Conservation (phyloP, 2,888 invertebrate species). For the Tineola bisselliella region DNA sequence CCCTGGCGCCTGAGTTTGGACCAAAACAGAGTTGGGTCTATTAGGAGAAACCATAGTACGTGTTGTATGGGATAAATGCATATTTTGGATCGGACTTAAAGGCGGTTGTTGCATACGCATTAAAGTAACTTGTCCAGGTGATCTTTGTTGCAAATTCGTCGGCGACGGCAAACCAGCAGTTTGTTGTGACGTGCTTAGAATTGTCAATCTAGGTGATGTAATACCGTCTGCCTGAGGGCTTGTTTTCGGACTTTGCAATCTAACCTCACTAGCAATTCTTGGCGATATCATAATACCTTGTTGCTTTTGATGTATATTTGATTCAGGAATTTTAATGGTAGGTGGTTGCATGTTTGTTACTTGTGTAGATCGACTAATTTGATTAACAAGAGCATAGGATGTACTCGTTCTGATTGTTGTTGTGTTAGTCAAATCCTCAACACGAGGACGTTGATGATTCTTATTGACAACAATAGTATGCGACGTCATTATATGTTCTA, state of each 20-base stretch:
- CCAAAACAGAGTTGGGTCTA: constrained; percentile 53
- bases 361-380: constrained; percentile 44
- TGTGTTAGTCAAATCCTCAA: constrained; percentile 19
- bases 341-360: constrained; percentile 69
- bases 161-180: constrained; percentile 46
- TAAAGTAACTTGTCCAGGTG: constrained; percentile 59
- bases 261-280: constrained; percentile 43
- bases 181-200: constrained; percentile 47
- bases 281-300: constrained; percentile 58
- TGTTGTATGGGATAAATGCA: constrained; percentile 47
- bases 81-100: constrained; percentile 51
- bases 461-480: constrained; percentile 27
- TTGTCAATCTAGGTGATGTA: constrained; percentile 46
- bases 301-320: constrained; percentile 57
- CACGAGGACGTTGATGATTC: constrained; percentile 39
- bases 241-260: constrained; percentile 52
- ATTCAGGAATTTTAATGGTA: constrained; percentile 73
- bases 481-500: constrained; percentile 51
- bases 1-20: constrained; percentile 55
- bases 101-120: constrained; percentile 63
- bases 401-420: constrained; percentile 27
- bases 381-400: constrained; percentile 57
- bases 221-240: constrained; percentile 42
- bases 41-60: constrained; percentile 56
- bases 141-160: constrained; percentile 46